A percentile compares a stretch with the other conserved stretches of the same genome.
These are phyloP conservation scores for Laticauda colubrina DNA, from an alignment of 2,113 vertebrate genomes.

Conservation along the genomic window DNA sequence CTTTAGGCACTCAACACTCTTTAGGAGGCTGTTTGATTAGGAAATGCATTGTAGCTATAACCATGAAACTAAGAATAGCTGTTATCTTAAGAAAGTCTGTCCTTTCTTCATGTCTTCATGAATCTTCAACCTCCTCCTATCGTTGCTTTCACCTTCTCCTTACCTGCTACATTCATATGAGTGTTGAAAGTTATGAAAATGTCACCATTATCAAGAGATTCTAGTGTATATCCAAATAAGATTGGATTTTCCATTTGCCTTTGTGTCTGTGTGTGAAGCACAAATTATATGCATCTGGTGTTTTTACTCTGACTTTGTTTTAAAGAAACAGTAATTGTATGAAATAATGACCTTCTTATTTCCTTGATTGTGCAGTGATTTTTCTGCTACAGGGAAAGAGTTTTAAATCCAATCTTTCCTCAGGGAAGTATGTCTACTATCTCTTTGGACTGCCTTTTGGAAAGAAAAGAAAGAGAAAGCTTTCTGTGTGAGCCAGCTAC, in stretches of 20 bases:
- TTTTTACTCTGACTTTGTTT: neutral
- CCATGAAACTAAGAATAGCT: neutral
- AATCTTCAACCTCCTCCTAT: neutral
- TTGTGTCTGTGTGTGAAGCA: neutral
- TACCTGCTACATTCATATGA: neutral
- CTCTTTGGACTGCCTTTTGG: neutral
- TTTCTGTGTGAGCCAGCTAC: neutral
- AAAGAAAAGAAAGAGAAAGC: rapidly evolving
- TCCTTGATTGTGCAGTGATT: rapidly evolving
- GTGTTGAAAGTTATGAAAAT: neutral
- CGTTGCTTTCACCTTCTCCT: neutral
- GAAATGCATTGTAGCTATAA: neutral
- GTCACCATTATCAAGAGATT: neutral
- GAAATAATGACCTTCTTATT: neutral
- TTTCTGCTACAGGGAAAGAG: neutral
- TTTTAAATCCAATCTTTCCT: neutral
- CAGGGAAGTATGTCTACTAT: rapidly evolving
- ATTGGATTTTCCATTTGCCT: neutral
- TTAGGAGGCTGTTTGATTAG: neutral
- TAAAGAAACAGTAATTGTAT: neutral
- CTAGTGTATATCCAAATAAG: neutral
- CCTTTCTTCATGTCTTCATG: neutral
- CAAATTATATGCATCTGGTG: neutral
- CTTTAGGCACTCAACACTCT: neutral
- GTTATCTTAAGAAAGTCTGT: neutral